A percentile compares a stretch with the other conserved stretches of the same genome.
These are phyloP conservation scores for Pyrrhosoma nymphula DNA, from an alignment of 2,888 invertebrate species.

Conservation along the genomic window DNA sequence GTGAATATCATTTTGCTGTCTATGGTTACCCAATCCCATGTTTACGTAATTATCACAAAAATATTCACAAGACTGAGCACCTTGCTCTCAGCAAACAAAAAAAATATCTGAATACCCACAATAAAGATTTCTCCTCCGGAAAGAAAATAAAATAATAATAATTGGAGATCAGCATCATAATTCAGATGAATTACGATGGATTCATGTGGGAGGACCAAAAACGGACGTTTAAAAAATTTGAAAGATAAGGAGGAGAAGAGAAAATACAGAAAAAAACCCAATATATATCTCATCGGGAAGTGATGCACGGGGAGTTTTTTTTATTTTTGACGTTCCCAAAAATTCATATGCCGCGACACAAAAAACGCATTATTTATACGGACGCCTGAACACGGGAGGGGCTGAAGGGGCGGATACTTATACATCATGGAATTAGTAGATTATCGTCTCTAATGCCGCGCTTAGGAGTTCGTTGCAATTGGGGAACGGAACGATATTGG, in stretches of 20 bases:
- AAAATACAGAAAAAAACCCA: background rate
- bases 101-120: too few species aligned
- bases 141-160: background rate
- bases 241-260: background rate
- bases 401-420: background rate
- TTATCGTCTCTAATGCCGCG: constrained; percentile 4
- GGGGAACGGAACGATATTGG: background rate
- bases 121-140: too few species aligned
- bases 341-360: background rate
- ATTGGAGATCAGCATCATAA: background rate
- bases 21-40: too few species aligned
- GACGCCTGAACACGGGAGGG: background rate
- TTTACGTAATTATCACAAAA: too few species aligned
- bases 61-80: too few species aligned
- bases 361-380: background rate
- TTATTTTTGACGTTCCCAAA: background rate
- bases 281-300: background rate
- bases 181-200: background rate
- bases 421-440: background rate
- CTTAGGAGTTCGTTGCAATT: background rate
- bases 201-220: background rate
- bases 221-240: background rate
- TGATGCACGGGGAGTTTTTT: background rate
- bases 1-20: too few species aligned
- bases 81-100: too few species aligned